These are phyloP conservation scores for Catotricha subobsoleta DNA, from an alignment of 2,888 invertebrate species.

Conservation along the genomic window DNA sequence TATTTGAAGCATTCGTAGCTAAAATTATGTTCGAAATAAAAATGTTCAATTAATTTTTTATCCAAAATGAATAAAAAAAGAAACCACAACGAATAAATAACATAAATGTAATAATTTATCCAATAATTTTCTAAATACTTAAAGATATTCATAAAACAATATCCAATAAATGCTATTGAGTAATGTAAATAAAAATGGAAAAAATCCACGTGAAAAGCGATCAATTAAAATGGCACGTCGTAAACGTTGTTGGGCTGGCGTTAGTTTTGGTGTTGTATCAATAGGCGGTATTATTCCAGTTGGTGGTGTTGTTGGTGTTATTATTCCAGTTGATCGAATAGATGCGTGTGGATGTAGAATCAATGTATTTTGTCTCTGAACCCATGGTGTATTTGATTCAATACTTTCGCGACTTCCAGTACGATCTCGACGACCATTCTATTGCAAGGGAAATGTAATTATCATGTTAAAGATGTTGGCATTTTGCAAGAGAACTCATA, in stretches of 20 bases:
- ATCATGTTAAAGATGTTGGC: neutral
- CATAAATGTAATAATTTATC: too few species aligned
- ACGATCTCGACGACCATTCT: slow-evolving; percentile 11
- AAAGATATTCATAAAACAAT: slow-evolving; percentile 5
- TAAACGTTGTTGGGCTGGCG: slow-evolving; percentile 40
- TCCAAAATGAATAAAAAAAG: too few species aligned
- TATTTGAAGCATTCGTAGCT: too few species aligned
- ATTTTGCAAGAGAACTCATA: neutral
- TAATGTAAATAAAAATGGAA: slow-evolving; percentile 35
- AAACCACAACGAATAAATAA: too few species aligned
- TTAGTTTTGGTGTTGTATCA: slow-evolving; percentile 28
- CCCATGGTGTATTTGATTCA: slow-evolving; percentile 28
- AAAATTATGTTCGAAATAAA: too few species aligned
- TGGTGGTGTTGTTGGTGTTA: slow-evolving; percentile 22
- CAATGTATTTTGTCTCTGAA: slow-evolving; percentile 24
- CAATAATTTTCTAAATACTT: neutral
- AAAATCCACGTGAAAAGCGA: slow-evolving; percentile 48
- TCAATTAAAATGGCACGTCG: slow-evolving; percentile 52
- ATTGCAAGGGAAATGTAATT: neutral
- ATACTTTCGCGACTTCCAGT: slow-evolving; percentile 21
- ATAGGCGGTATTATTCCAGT: slow-evolving; percentile 22
- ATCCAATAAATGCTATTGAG: slow-evolving; percentile 5
- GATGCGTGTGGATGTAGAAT: slow-evolving; percentile 2
- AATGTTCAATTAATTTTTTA: too few species aligned
- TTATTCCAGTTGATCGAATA: neutral